Base-by-base conservation (phyloP, 2,113 vertebrate genomes). In the Campylomormyrus tamandua region DNA sequence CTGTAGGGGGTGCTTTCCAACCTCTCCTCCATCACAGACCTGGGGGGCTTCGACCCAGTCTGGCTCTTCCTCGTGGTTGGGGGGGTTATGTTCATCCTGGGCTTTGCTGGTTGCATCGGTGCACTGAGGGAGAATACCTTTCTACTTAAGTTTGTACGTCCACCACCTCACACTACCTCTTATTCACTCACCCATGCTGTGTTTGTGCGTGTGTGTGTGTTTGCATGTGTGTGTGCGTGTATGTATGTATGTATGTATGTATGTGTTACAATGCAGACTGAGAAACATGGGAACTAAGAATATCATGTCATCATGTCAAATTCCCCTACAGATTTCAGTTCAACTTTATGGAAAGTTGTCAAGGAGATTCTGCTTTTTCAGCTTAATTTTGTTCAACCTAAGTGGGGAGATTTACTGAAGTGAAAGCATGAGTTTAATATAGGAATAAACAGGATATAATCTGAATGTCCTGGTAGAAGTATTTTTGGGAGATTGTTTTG, bases 1-100 rank as follows among this genome's bases (percentile, higher is more conserved):
- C 50, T 66, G 0, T 46, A 98, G 97, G 97, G 97, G 24, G 97
- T 98, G 62, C 94, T 98, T 53, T 97, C 97, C 91, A 98, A 98
- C 92, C 97, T 98, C 93, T 97, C 97, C 9, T 98, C 97, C 90
- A 98, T 98, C 93, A 97, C 97, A 0, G 97, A 98, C 91, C 94
- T 98, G 83, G 97, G 97, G 21, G 97, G 97, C 80, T 97, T 98
- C 91, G 97, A 98, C 93, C 97, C 97, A 0, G 97, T 98, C 49
- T 98, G 97, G 97, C 95, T 97, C 66, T 98, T 98, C 93, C 94
- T 98, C 0, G 97, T 98, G 90, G 97, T 97, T 0, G 97, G 97
- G 92, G 96, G 96, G 90, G 97, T 98, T 91, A 98, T 98, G 97
- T 98, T 98, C 95, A 97, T 98, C 93, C 93, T 98, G 93, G 97